Evolutionary conservation across 2,888 invertebrate species (phyloP).

Genomic region (Mechanitis messenoides): DNA sequence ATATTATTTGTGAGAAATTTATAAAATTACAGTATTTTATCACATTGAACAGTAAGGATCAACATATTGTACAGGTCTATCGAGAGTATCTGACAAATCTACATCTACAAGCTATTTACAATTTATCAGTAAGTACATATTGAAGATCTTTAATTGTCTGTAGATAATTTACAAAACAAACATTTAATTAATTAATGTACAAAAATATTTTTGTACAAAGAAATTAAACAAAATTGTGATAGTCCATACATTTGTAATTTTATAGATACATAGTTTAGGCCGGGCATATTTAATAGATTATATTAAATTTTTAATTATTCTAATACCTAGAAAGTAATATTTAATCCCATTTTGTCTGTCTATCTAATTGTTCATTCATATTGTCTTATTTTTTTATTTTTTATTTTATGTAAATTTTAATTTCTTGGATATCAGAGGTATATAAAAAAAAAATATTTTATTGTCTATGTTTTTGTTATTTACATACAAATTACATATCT

Average conservation of each 20-base stretch:
- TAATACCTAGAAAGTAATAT: conserved; percentile 1
- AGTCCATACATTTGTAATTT: not conserved
- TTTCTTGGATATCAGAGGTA: not conserved
- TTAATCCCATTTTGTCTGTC: not conserved
- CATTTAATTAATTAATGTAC: not conserved
- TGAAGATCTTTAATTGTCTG: not conserved
- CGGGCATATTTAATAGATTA: conserved; percentile 2
- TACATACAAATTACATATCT: conserved; percentile 4
- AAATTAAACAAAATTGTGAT: too few relatives aligned
- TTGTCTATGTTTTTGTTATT: conserved; percentile 12
- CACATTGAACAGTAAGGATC: not conserved
- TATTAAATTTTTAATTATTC: not conserved
- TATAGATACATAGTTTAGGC: conserved; percentile 8
- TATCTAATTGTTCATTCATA: conserved; percentile 10
- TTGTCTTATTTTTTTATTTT: conserved; percentile 12
- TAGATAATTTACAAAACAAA: conserved; percentile 11
- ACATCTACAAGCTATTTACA: conserved; percentile 17
- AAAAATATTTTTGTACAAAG: too few relatives aligned
- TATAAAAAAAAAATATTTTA: conserved; percentile 4
- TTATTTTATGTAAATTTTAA: conserved; percentile 2
- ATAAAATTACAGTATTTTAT: conserved; percentile 8
- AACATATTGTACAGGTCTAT: conserved; percentile 3
- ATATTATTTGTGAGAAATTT: conserved; percentile 16
- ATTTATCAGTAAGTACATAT: conserved; percentile 11
- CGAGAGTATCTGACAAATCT: conserved; percentile 11